Conservation (phyloP, 2,113 vertebrate genomes). For the Gracilinanus agilis region DNA sequence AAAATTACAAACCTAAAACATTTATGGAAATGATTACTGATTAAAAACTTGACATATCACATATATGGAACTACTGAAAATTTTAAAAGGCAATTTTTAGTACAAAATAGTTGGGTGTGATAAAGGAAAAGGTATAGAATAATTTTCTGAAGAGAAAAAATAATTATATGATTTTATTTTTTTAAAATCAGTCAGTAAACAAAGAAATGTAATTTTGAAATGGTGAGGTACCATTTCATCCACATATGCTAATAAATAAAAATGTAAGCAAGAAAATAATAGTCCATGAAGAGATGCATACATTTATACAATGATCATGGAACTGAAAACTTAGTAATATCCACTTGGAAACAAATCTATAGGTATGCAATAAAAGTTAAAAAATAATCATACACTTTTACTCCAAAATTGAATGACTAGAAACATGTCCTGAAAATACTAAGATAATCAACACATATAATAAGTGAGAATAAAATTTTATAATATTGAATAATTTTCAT, state of each 20-base stretch:
- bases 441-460: background rate
- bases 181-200: too few species aligned
- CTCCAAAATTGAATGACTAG: background rate
- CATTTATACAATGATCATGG: background rate
- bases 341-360: background rate
- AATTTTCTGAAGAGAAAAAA: background rate
- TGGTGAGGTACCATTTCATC: background rate
- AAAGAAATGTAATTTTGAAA: background rate
- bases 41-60: background rate
- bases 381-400: background rate
- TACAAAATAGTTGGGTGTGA: background rate
- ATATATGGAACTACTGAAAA: background rate
- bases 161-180: too few species aligned
- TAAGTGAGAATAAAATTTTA: background rate
- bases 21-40: background rate
- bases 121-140: background rate
- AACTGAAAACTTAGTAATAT: background rate
- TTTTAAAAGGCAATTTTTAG: background rate
- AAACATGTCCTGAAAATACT: background rate
- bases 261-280: background rate
- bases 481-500: background rate
- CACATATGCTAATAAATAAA: background rate
- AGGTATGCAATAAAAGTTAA: background rate
- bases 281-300: background rate
- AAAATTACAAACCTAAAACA: background rate